Evolutionary conservation across 2,888 invertebrate species (phyloP).

Genomic region (Caradrina clavipalpis): DNA sequence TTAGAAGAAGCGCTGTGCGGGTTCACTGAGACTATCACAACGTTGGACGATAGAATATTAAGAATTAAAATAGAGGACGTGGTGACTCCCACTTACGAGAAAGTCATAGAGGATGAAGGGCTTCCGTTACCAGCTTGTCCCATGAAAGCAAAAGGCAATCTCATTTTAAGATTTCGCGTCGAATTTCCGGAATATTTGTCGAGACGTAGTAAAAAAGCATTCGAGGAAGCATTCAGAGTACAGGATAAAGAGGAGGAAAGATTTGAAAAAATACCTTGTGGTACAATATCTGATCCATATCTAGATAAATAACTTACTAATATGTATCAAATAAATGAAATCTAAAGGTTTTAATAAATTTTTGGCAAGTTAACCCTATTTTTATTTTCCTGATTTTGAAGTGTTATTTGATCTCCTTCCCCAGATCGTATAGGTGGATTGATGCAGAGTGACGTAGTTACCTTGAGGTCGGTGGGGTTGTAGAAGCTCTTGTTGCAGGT

Average conservation of each 20-base stretch:
- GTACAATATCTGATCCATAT: slow-evolving; percentile 68
- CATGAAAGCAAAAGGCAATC: slow-evolving; percentile 92
- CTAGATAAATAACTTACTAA: neutral
- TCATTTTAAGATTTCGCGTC: slow-evolving; percentile 93
- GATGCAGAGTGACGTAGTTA: slow-evolving; percentile 59
- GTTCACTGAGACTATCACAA: slow-evolving; percentile 92
- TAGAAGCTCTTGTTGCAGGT: slow-evolving; percentile 91
- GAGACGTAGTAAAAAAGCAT: slow-evolving; percentile 81
- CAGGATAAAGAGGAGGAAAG: slow-evolving; percentile 80
- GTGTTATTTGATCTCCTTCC: too few relatives aligned
- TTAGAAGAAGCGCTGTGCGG: slow-evolving; percentile 94
- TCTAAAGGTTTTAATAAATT: neutral
- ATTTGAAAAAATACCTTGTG: slow-evolving; percentile 81
- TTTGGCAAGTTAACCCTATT: neutral
- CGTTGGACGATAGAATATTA: slow-evolving; percentile 93
- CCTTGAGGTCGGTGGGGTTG: slow-evolving; percentile 91
- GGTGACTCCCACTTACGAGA: slow-evolving; percentile 93
- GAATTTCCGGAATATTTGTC: slow-evolving; percentile 85
- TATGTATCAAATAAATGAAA: neutral
- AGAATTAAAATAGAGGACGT: slow-evolving; percentile 94
- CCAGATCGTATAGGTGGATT: too few relatives aligned
- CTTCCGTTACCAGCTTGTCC: slow-evolving; percentile 92
- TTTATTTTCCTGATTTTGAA: neutral
- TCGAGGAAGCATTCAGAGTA: slow-evolving; percentile 82
- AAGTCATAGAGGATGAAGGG: slow-evolving; percentile 93